A percentile compares a stretch with the other conserved stretches of the same genome.
phyloP scores from a whole-genome alignment of 2,797 vertebrate genomes.

The Tiaroga cobitis region DNA sequence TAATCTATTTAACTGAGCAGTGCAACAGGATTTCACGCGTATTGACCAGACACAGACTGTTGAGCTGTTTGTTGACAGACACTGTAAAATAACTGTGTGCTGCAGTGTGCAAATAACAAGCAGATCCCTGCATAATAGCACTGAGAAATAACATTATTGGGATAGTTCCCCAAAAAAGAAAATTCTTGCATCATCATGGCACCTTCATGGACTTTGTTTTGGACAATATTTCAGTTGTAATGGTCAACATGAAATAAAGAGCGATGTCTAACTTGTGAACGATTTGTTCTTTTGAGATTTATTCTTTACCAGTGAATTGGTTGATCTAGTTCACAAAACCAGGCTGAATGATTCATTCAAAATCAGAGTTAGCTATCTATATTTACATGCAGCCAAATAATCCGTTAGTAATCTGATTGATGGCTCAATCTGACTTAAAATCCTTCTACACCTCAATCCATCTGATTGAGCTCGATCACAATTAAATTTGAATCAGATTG shows the following conservation, averaged over 20 bases:
- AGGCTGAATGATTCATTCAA: background rate
- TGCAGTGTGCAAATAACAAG: constrained; percentile 5
- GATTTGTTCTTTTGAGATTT: background rate
- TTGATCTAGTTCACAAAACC: background rate
- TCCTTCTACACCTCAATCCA: background rate
- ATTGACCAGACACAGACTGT: constrained; percentile 15
- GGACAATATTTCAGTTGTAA: background rate
- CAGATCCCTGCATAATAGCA: background rate
- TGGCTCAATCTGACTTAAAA: background rate
- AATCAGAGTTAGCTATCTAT: background rate
- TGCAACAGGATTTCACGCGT: constrained; percentile 26
- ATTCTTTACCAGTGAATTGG: background rate
- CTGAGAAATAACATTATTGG: background rate
- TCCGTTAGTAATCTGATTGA: background rate
- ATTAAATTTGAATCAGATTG: background rate
- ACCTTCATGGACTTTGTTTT: background rate
- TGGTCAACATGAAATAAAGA: background rate
- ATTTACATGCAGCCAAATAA: background rate
- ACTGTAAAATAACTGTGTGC: constrained; percentile 25
- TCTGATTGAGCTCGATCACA: background rate
- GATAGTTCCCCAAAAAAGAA: background rate
- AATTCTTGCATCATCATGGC: background rate
- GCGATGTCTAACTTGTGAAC: background rate
- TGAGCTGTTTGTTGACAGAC: constrained; percentile 27
- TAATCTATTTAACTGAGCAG: constrained; percentile 24